Evolutionary conservation across 1,140 invertebrate species (phyloP).

Genomic region (Micrasema longulum): DNA sequence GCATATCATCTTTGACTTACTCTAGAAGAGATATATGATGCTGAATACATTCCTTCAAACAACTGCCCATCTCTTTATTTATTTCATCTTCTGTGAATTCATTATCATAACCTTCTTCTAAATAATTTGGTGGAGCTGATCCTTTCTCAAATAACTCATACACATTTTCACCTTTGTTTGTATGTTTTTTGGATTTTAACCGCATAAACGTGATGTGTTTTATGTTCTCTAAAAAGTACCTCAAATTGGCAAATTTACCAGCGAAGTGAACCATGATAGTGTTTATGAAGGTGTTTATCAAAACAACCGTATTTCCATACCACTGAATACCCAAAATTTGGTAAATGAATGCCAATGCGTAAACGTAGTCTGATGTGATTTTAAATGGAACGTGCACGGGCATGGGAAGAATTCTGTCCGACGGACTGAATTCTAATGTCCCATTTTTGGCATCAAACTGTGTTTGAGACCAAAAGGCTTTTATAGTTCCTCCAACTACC

Average conservation of each 20-base stretch:
- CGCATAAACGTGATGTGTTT: constrained; percentile 30
- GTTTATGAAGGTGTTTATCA: constrained; percentile 52
- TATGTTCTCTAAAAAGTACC: constrained; percentile 44
- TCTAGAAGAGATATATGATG: constrained; percentile 44
- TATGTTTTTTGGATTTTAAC: constrained; percentile 8
- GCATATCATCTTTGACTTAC: too few relatives aligned
- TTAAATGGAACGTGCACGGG: constrained; percentile 48
- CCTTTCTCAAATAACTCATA: neutral
- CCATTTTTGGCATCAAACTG: constrained; percentile 11
- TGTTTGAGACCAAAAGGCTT: constrained; percentile 36
- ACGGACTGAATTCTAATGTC: constrained; percentile 18
- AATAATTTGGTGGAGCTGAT: neutral
- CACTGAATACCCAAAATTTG: constrained; percentile 48
- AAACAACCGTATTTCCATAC: constrained; percentile 49
- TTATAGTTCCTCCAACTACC: constrained; percentile 36
- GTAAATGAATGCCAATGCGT: constrained; percentile 44
- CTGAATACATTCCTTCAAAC: constrained; percentile 48
- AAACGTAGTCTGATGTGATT: constrained; percentile 45
- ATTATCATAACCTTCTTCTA: neutral
- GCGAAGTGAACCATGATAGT: constrained; percentile 47
- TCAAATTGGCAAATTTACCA: constrained; percentile 46
- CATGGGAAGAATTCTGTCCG: constrained; percentile 45
- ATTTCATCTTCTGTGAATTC: constrained; percentile 38
- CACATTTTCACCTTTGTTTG: neutral
- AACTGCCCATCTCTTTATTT: constrained; percentile 41